Percentiles rank a stretch among this genome's conserved stretches.
phyloP scores from a whole-genome alignment of 2,113 vertebrate genomes.

The Hippocampus zosterae region DNA sequence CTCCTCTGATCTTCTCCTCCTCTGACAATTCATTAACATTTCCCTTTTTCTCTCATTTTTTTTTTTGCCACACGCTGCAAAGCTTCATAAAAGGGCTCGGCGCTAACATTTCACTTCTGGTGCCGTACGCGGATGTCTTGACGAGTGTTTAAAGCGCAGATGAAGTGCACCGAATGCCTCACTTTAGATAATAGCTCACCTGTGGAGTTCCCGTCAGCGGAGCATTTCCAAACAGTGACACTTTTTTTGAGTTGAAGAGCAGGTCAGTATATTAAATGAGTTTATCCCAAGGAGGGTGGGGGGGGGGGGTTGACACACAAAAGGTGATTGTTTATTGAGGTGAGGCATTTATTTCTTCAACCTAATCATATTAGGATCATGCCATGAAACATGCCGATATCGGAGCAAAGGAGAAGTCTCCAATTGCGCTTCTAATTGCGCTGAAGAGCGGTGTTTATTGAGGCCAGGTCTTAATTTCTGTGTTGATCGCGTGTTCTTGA shows the following conservation, averaged over 20 bases:
- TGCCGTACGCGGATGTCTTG: slow-evolving; percentile 54
- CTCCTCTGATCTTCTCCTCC: slow-evolving; percentile 66
- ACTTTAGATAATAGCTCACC: slow-evolving; percentile 48
- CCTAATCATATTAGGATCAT: no score
- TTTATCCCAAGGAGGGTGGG: no score
- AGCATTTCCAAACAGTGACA: slow-evolving; percentile 32
- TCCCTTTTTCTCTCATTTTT: slow-evolving; percentile 38
- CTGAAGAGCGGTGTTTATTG: no score
- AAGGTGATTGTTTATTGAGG: no score
- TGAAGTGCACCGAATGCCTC: slow-evolving; percentile 58
- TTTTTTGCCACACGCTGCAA: slow-evolving; percentile 64
- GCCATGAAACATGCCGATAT: no score
- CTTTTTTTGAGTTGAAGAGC: slow-evolving; percentile 5
- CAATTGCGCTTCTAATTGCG: no score
- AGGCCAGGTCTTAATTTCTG: no score
- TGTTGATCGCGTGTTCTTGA: no score
- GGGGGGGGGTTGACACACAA: no score
- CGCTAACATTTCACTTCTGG: slow-evolving; percentile 55
- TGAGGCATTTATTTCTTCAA: no score
- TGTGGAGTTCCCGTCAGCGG: slow-evolving; percentile 26
- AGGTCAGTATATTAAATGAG: not conserved
- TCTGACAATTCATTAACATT: slow-evolving; percentile 70
- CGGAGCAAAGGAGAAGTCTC: no score
- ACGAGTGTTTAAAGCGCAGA: slow-evolving; percentile 58
- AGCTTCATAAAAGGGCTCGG: slow-evolving; percentile 60